phyloP scores from a whole-genome alignment of 2,797 vertebrate genomes.

The Petrocephalus sullivani region DNA sequence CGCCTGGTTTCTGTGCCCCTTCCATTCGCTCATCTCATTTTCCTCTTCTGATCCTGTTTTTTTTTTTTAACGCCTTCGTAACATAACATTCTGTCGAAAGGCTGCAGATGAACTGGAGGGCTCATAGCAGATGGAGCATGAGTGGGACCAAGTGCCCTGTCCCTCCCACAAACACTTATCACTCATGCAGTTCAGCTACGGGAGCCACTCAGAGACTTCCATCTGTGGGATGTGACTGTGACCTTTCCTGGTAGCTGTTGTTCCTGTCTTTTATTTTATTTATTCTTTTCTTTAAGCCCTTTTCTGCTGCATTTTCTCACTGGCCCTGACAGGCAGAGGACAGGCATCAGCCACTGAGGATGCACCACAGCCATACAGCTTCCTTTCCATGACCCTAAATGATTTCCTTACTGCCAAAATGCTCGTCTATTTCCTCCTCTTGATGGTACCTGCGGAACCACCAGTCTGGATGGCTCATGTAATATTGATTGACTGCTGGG shows the following conservation, averaged over 20 bases:
- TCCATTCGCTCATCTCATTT: neutral
- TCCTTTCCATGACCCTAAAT: neutral
- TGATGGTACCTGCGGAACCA: neutral
- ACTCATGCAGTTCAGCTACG: neutral
- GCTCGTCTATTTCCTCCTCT: neutral
- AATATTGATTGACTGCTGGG: neutral
- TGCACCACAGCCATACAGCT: neutral
- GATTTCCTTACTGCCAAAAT: neutral
- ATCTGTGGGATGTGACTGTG: neutral
- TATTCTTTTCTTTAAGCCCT: neutral
- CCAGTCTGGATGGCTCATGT: neutral
- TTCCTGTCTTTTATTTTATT: neutral
- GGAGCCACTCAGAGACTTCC: neutral
- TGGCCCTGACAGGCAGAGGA: neutral
- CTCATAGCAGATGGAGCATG: neutral
- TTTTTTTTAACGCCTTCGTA: neutral
- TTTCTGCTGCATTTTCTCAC: neutral
- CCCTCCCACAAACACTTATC: neutral
- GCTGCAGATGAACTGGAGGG: slow-evolving; percentile 2
- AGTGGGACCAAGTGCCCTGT: neutral
- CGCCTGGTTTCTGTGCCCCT: neutral
- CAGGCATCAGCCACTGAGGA: neutral
- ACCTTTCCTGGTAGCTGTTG: neutral
- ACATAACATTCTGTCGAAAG: neutral
- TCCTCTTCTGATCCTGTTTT: neutral